Conservation (phyloP, 1,140 invertebrate species). For the Mya arenaria region DNA sequence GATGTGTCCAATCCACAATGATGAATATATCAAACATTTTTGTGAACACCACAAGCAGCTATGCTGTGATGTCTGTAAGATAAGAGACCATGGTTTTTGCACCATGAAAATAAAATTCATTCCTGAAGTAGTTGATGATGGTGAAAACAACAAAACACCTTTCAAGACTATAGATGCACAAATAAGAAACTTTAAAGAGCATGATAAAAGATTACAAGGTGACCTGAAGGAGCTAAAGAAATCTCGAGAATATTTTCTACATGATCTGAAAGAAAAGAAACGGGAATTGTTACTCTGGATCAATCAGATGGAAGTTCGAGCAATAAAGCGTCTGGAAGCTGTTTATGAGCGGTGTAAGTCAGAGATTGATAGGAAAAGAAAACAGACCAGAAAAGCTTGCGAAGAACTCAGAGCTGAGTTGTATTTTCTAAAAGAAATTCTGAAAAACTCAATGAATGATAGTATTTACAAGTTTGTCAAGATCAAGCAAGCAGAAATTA, state of each 20-base stretch:
- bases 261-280: slow-evolving; percentile 48
- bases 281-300: slow-evolving; percentile 40
- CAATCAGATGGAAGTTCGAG: slow-evolving; percentile 48
- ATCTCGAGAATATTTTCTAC: slow-evolving; percentile 32
- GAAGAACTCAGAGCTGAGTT: slow-evolving; percentile 33
- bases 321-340: slow-evolving; percentile 22
- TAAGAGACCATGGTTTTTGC: slow-evolving; percentile 9
- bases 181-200: slow-evolving; percentile 45
- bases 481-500: slow-evolving; percentile 18
- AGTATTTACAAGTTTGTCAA: slow-evolving; percentile 49
- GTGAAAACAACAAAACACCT: neutral
- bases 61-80: slow-evolving; percentile 41
- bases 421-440: slow-evolving; percentile 48
- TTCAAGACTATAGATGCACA: slow-evolving; percentile 21
- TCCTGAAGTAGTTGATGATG: neutral
- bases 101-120: slow-evolving; percentile 28
- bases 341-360: slow-evolving; percentile 36
- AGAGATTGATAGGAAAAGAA: slow-evolving; percentile 40
- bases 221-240: slow-evolving; percentile 47
- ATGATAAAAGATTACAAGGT: slow-evolving; percentile 36
- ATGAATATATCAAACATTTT: slow-evolving; percentile 8
- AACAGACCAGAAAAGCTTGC: slow-evolving; percentile 28
- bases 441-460: slow-evolving; percentile 1
- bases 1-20: neutral
- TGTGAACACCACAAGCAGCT: slow-evolving; percentile 29